These are phyloP conservation scores for Labroides dimidiatus DNA, from an alignment of 2,797 vertebrate species.

Conservation along the genomic window DNA sequence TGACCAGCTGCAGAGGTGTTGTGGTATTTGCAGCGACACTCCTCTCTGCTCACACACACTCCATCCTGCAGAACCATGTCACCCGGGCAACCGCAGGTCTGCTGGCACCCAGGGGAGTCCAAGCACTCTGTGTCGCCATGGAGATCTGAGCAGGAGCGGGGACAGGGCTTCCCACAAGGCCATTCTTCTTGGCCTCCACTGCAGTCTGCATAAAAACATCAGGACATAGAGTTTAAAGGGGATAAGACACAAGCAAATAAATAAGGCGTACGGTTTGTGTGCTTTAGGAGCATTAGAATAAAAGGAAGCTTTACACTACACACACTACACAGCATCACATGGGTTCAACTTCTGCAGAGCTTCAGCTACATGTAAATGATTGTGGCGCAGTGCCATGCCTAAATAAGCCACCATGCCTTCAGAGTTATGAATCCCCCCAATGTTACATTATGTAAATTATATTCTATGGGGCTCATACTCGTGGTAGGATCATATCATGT, in stretches of 20 bases:
- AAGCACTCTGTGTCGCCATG: constrained; percentile 83
- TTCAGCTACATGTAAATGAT: too few species aligned
- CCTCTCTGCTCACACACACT: constrained; percentile 78
- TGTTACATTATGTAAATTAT: too few species aligned
- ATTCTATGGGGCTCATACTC: too few species aligned
- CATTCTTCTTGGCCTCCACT: constrained; percentile 81
- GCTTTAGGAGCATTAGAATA: not conserved
- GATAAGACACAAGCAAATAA: not conserved
- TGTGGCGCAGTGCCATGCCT: too few species aligned
- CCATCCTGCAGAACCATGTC: constrained; percentile 88
- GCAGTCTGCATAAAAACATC: constrained; percentile 79
- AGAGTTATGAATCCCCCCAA: too few species aligned
- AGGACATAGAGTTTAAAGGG: not conserved
- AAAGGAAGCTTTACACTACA: not conserved
- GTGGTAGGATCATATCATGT: too few species aligned
- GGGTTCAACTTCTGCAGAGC: too few species aligned
- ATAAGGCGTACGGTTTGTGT: not conserved
- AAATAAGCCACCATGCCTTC: too few species aligned
- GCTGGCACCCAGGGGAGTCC: constrained; percentile 77
- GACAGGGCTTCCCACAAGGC: constrained; percentile 87
- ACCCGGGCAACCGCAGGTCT: constrained; percentile 85
- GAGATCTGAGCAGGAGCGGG: constrained; percentile 89
- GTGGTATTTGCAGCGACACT: constrained; percentile 88
- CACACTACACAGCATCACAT: not conserved
- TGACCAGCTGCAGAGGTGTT: constrained; percentile 80